Conservation (phyloP, 2,888 invertebrate species). For the Hydropsyche betteni region DNA sequence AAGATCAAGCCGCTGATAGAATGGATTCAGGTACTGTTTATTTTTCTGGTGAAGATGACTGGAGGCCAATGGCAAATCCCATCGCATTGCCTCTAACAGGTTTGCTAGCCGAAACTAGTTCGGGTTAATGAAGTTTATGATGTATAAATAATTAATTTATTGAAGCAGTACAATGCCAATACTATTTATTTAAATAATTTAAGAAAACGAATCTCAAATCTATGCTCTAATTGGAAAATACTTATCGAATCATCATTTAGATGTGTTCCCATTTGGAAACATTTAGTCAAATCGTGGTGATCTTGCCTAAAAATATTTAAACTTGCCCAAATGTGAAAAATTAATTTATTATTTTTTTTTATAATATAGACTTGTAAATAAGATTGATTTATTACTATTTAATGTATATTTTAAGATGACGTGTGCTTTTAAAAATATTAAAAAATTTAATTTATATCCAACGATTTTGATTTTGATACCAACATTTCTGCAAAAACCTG, state of each 20-base stretch:
- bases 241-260: neutral
- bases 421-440: no score
- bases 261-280: neutral
- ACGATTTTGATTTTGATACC: no score
- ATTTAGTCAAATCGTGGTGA: conserved; percentile 1
- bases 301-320: conserved; percentile 1
- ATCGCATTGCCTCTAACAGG: conserved; percentile 51
- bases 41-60: conserved; percentile 64
- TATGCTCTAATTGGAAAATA: neutral
- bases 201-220: neutral
- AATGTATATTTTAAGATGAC: neutral
- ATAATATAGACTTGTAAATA: conserved; percentile 28
- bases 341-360: conserved; percentile 25
- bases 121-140: neutral
- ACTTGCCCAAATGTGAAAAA: conserved; percentile 19
- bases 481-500: no score
- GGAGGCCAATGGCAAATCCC: conserved; percentile 61
- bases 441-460: no score
- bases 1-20: conserved; percentile 52
- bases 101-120: neutral
- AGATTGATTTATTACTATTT: conserved; percentile 13
- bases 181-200: neutral
- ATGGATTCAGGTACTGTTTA: conserved; percentile 57
- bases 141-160: neutral
- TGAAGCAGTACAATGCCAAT: conserved; percentile 10